phyloP scores from a whole-genome alignment of 2,888 invertebrate genomes.

The Archips xylosteana region DNA sequence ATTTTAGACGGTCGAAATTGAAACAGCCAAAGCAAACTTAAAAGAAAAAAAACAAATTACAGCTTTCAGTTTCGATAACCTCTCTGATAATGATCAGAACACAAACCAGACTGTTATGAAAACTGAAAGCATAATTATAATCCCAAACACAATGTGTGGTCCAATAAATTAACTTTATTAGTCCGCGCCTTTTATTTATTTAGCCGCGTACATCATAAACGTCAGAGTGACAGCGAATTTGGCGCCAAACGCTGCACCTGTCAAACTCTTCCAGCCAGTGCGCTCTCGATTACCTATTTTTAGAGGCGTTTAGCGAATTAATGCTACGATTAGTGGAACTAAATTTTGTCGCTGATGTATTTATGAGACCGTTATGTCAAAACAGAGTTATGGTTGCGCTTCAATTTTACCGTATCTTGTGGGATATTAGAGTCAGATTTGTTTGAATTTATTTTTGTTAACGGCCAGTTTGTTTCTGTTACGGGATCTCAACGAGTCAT shows the following conservation, averaged over 20 bases:
- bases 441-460: constrained; percentile 47
- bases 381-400: constrained; percentile 44
- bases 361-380: constrained; percentile 60
- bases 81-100: constrained; percentile 2
- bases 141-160: constrained; percentile 65
- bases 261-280: constrained; percentile 56
- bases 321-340: constrained; percentile 57
- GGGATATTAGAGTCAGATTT: constrained; percentile 48
- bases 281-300: constrained; percentile 53
- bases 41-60: too few species aligned
- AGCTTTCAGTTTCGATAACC: too few species aligned
- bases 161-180: constrained; percentile 68
- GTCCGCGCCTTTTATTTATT: constrained; percentile 63
- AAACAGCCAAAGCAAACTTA: too few species aligned
- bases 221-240: constrained; percentile 73
- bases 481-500: constrained; percentile 54
- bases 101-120: constrained; percentile 41
- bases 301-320: constrained; percentile 62
- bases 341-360: constrained; percentile 63
- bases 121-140: constrained; percentile 50
- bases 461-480: constrained; percentile 45
- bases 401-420: constrained; percentile 53
- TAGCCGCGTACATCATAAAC: constrained; percentile 71
- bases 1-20: background rate
- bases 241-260: constrained; percentile 65